Evolutionary conservation across 2,797 vertebrate genomes (phyloP), one percentile per base, ranked within the genome.

Genomic region (Sebastolobus altivelis): DNA sequence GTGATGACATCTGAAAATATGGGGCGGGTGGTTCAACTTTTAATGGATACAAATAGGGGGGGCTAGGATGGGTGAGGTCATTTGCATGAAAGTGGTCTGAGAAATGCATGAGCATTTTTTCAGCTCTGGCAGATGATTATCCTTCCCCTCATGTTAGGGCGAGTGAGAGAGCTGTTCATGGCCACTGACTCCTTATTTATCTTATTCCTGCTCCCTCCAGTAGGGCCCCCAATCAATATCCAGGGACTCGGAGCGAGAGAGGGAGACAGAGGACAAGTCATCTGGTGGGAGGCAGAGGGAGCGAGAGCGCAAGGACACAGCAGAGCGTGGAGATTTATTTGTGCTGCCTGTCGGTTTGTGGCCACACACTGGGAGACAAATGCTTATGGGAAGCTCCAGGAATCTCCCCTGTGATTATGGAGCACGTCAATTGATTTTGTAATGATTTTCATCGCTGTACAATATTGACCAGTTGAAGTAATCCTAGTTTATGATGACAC

Each of bases 161-260:
- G 88, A 92, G 84, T 75, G 81, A 92, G 90, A 81, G 88, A 88
- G 85, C 86, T 87, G 80, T 91, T 95, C 94, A 94, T 86, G 91
- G 91, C 88, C 89, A 87, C 87, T 83, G 92, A 92, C 91, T 93
- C 86, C 86, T 89, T 94, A 95, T 95, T 95, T 94, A 91, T 96
- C 93, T 93, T 93, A 85, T 88, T 66, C 86, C 61, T 77, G 77
- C 85, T 93, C 88, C 88, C 82, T 88, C 86, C 86, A 88, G 89
- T 87, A 79, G 66, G 82, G 83, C 85, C 78, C 20, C 83, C 85
- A 92, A 95, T 96, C 95, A 92, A 96, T 96, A 95, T 83, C 73
- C 79, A 85, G 81, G 79, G 89, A 92, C 92, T 92, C 80, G 86
- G 87, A 91, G 87, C 55, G 74, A 86, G 77, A 81, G 79, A 90